Percentiles rank a stretch among this genome's conserved stretches.
Evolutionary conservation across 2,113 vertebrate species (phyloP).

Genomic region (Heterotilapia buettikoferi): DNA sequence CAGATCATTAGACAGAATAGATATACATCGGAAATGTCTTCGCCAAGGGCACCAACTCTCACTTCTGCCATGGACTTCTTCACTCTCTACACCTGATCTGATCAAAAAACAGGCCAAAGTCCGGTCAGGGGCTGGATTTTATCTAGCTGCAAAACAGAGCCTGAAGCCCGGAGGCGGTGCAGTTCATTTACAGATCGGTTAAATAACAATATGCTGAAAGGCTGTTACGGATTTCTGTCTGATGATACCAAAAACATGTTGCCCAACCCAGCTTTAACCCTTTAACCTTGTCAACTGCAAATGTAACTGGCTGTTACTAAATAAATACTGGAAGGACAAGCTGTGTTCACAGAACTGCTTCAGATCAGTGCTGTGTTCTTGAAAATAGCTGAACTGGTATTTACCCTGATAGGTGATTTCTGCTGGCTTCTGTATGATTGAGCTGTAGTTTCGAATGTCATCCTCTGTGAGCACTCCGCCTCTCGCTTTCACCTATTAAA

Average conservation of each 20-base stretch:
- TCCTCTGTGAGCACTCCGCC: slow-evolving; percentile 86
- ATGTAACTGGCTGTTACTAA: neutral
- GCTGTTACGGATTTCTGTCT: neutral
- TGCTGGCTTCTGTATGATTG: slow-evolving; percentile 77
- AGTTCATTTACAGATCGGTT: neutral
- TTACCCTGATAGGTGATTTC: slow-evolving; percentile 87
- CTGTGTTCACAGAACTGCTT: neutral
- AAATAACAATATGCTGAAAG: neutral
- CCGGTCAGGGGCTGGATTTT: neutral
- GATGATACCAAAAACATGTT: neutral
- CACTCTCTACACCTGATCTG: neutral
- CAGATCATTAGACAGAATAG: neutral
- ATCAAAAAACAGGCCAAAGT: neutral
- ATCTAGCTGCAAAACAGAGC: neutral
- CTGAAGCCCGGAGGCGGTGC: neutral
- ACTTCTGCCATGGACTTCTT: neutral
- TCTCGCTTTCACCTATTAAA: slow-evolving; percentile 75
- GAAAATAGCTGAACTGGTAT: neutral
- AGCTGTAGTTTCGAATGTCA: slow-evolving; percentile 90
- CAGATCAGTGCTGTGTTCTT: neutral
- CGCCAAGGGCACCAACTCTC: neutral
- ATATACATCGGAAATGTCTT: neutral
- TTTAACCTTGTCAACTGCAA: neutral
- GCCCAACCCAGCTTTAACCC: neutral
- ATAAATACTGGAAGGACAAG: neutral